A percentile compares a stretch with the other conserved stretches of the same genome.
Conservation (phyloP, 2,888 invertebrate genomes). For the Galerucella calmariensis region DNA sequence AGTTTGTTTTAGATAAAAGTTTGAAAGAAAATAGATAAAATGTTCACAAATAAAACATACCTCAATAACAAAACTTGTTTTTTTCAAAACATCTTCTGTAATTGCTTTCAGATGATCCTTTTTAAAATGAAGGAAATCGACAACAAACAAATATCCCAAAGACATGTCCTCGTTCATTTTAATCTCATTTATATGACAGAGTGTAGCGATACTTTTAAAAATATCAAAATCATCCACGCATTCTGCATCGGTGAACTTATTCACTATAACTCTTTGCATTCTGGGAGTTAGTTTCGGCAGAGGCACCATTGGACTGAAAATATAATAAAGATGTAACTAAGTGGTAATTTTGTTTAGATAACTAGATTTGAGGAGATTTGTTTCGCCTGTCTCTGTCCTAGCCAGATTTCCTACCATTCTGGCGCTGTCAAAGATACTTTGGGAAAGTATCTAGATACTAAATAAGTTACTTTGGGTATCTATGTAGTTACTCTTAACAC, state of each 20-base stretch:
- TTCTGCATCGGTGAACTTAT: background rate
- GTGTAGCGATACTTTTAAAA: conserved; percentile 24
- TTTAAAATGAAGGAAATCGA: conserved; percentile 31
- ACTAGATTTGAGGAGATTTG: no score
- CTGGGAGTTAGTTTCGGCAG: conserved; percentile 39
- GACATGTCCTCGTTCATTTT: conserved; percentile 37
- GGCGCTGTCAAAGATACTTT: no score
- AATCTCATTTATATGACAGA: conserved; percentile 34
- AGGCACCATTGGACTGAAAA: conserved; percentile 30
- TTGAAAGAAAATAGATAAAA: no score
- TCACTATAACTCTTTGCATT: conserved; percentile 27
- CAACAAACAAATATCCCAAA: conserved; percentile 35
- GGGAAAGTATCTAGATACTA: no score
- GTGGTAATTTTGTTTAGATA: no score
- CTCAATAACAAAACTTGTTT: conserved; percentile 37
- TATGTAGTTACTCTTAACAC: no score
- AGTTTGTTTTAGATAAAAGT: background rate
- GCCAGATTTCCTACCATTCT: no score
- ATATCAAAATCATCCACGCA: background rate
- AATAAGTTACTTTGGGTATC: no score
- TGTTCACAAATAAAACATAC: conserved; percentile 13
- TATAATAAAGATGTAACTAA: background rate
- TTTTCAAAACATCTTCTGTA: conserved; percentile 36
- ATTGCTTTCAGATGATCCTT: conserved; percentile 33
- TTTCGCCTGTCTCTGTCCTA: no score